Conservation (phyloP, 35 echinoderm and acorn worm species). For the Strongylocentrotus purpuratus region DNA sequence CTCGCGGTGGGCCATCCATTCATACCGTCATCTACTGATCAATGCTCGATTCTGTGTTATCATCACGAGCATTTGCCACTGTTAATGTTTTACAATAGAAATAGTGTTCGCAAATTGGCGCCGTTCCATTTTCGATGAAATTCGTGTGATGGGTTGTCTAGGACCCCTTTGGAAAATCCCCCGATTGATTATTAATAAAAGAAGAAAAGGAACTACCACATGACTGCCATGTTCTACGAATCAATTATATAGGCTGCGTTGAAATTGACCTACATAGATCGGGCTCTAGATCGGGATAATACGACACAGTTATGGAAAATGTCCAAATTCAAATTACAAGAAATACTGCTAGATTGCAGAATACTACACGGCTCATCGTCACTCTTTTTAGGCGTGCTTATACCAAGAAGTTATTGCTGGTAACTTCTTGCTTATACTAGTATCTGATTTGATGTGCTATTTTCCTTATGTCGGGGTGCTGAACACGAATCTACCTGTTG, state of each 20-base stretch:
- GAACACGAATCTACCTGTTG: too few relatives aligned
- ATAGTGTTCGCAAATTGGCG: background rate
- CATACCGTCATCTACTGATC: background rate
- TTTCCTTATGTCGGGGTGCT: too few relatives aligned
- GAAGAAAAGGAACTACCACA: background rate
- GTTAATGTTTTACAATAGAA: background rate
- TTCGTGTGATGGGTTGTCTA: background rate
- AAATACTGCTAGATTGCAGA: too few relatives aligned
- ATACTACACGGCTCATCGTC: too few relatives aligned
- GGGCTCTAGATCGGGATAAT: too few relatives aligned
- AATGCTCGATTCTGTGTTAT: background rate
- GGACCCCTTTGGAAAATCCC: background rate
- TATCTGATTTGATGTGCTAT: too few relatives aligned
- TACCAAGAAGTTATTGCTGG: too few relatives aligned
- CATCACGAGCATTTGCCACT: background rate
- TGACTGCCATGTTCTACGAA: background rate
- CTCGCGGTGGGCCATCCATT: background rate
- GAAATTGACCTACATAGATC: too few relatives aligned
- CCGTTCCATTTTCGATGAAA: background rate
- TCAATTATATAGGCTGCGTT: background rate
- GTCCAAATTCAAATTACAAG: too few relatives aligned
- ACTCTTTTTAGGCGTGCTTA: too few relatives aligned
- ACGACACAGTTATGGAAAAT: too few relatives aligned
- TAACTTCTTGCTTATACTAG: too few relatives aligned
- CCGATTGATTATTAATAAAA: background rate